These are phyloP conservation scores for Cerastis leucographa DNA, from an alignment of 2,888 invertebrate species.

Conservation along the genomic window DNA sequence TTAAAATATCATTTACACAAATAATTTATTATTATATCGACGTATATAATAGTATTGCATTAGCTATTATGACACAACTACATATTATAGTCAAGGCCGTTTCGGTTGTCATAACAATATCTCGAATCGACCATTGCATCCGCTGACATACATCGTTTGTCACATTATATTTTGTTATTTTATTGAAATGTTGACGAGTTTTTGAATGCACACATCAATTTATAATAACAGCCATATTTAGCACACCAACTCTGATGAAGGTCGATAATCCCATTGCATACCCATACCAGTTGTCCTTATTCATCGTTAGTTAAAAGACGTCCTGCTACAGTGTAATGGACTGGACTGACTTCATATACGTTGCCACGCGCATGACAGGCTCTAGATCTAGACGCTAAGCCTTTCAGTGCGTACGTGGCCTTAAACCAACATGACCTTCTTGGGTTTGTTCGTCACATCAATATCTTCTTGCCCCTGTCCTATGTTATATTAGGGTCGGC, in stretches of 20 bases:
- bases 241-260: neutral
- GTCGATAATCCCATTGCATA: neutral
- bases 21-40: constrained; percentile 39
- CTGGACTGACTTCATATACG: neutral
- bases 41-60: constrained; percentile 22
- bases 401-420: neutral
- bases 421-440: neutral
- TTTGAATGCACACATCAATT: neutral
- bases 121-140: constrained; percentile 30
- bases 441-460: neutral
- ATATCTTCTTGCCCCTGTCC: too few relatives aligned
- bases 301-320: neutral
- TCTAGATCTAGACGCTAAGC: neutral
- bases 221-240: neutral
- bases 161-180: neutral
- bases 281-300: neutral
- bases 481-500: too few relatives aligned
- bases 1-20: constrained; percentile 20
- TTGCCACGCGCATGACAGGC: neutral
- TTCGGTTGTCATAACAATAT: constrained; percentile 20
- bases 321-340: neutral
- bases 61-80: constrained; percentile 18
- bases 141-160: constrained; percentile 10
- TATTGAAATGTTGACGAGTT: neutral
- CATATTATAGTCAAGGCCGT: constrained; percentile 40